Conservation (phyloP, 2,888 invertebrate genomes). For the Drosophila lacicola region DNA sequence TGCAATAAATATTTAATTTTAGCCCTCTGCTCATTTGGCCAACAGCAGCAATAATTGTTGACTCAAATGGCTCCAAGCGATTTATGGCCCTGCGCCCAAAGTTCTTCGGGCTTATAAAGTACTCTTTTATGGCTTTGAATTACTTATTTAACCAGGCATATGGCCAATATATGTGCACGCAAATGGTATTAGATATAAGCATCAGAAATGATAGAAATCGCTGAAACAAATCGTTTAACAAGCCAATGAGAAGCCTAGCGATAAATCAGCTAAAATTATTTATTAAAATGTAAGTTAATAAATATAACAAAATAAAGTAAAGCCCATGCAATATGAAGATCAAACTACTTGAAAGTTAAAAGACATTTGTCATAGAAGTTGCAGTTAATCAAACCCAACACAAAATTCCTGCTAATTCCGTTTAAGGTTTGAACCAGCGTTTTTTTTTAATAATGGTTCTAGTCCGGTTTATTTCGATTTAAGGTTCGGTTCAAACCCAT, state of each 20-base stretch:
- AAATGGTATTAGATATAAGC: slow-evolving; percentile 1
- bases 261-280: neutral
- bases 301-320: no score
- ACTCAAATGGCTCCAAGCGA: slow-evolving; percentile 9
- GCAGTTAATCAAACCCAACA: no score
- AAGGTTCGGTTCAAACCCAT: no score
- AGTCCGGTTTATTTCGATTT: no score
- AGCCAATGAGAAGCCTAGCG: neutral
- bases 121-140: neutral
- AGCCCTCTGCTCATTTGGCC: slow-evolving; percentile 17
- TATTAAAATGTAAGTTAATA: neutral
- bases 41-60: slow-evolving; percentile 14
- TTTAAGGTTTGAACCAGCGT: no score
- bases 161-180: neutral
- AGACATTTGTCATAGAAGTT: no score
- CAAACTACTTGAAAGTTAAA: no score
- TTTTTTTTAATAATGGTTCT: no score
- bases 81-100: slow-evolving; percentile 1
- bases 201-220: neutral
- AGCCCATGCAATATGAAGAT: no score
- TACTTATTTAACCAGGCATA: neutral
- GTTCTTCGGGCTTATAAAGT: neutral
- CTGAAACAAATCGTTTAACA: neutral
- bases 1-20: slow-evolving; percentile 63
- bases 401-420: no score